Evolutionary conservation across 1,140 invertebrate genomes (phyloP).

Genomic region (Metaphire vulgaris): DNA sequence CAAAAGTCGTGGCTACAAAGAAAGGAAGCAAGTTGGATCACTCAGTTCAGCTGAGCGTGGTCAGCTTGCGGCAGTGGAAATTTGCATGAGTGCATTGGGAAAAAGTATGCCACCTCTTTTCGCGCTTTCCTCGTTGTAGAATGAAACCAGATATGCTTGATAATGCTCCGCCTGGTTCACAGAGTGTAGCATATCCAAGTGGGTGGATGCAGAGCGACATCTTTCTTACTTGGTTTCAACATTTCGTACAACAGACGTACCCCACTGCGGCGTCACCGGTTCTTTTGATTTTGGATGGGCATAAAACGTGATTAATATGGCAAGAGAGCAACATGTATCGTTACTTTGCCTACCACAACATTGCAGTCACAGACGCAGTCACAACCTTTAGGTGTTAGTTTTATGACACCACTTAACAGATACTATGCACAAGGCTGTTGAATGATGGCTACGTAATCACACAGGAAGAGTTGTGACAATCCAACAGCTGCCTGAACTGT

Average conservation of each 20-base stretch:
- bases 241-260: conserved; percentile 28
- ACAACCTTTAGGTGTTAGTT: conserved; percentile 16
- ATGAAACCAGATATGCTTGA: conserved; percentile 46
- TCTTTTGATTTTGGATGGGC: conserved; percentile 31
- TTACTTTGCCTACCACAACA: conserved; percentile 18
- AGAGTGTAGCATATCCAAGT: conserved; percentile 13
- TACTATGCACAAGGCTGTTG: neutral
- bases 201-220: conserved; percentile 30
- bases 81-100: conserved; percentile 34
- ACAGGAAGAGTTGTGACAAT: neutral
- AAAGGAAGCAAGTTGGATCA: conserved; percentile 48
- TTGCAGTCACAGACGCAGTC: conserved; percentile 4
- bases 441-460: neutral
- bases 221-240: conserved; percentile 31
- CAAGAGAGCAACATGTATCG: conserved; percentile 1
- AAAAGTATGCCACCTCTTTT: conserved; percentile 37
- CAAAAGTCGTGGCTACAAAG: conserved; percentile 49
- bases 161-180: conserved; percentile 32
- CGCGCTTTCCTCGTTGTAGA: conserved; percentile 38
- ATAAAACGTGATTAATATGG: conserved; percentile 25
- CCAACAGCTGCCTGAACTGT: neutral
- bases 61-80: conserved; percentile 35
- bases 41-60: conserved; percentile 51
- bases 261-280: conserved; percentile 15
- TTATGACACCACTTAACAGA: conserved; percentile 7